phyloP scores from a whole-genome alignment of 1,140 invertebrate species.

The Brachionus rubens region DNA sequence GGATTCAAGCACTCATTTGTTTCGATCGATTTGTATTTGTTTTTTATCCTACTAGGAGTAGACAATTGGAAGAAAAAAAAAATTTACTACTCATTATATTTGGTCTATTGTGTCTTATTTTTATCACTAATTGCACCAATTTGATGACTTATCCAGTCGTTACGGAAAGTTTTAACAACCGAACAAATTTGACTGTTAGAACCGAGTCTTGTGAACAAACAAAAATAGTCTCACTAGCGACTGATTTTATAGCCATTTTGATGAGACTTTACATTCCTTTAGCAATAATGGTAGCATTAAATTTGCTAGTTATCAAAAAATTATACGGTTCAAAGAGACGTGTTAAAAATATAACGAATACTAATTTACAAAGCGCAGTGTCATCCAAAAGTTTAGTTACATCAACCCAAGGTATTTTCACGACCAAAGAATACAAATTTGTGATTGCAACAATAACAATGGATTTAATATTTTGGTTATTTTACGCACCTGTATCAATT shows the following conservation, averaged over 20 bases:
- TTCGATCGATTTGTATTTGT: conserved; percentile 8
- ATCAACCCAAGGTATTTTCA: background rate
- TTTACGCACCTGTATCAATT: conserved; percentile 25
- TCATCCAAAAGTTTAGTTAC: background rate
- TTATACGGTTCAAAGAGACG: background rate
- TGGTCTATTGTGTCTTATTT: background rate
- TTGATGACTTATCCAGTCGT: background rate
- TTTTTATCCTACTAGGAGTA: background rate
- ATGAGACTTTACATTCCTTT: conserved; percentile 26
- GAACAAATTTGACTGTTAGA: background rate
- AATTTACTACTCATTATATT: background rate
- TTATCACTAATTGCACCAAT: conserved; percentile 6
- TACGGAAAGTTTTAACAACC: background rate
- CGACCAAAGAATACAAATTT: conserved; percentile 27
- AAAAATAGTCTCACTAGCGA: background rate
- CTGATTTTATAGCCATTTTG: conserved; percentile 26
- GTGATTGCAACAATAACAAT: conserved; percentile 8
- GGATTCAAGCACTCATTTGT: conserved; percentile 14
- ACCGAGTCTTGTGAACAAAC: conserved; percentile 14
- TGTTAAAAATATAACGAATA: background rate
- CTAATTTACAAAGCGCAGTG: background rate
- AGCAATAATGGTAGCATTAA: background rate
- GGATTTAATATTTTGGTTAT: conserved; percentile 39
- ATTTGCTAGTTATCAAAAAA: background rate
- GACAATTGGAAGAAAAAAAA: background rate